Base-by-base conservation (phyloP, 2,113 vertebrate genomes). In the Emydura subglobosa region DNA sequence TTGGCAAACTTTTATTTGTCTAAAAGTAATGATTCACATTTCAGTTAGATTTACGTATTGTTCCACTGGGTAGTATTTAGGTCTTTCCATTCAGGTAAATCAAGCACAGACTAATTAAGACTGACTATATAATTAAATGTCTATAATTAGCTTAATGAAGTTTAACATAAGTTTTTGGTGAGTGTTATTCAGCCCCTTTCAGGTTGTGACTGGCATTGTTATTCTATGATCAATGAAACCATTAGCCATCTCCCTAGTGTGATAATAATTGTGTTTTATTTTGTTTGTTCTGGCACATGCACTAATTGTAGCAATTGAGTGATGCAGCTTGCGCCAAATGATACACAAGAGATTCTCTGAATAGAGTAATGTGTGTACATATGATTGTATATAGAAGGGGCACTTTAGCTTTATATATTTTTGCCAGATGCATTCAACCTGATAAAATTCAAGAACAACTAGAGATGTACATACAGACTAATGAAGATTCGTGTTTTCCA, bases 241-340 rank as follows among this genome's bases (percentile, higher is more conserved):
- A 59, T 82, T 44, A 91, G 87, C 83, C 54, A 88, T 86, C 53
- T 95, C 31, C 88, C 92, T 82, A 78, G 59, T 3, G n/a, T 39
- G 42, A 87, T 50, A 86, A 2, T 94, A 68, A 94, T 94, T 97
- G 79, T 95, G 81, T 51, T 24, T 59, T 74, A 25, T 57, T 96
- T 92, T 92, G 83, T 87, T 93, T 92, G 54, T 86, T 89, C 87
- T 94, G 87, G 82, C 90, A 78, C 44, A 19, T 78, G 61, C 74
- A 14, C n/a, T 95, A 79, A 92, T 81, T 90, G 85, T 53, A 91
- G 83, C 14, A 94, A 90, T 68, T 80, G 88, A 90, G 61, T 22
- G 11, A 16, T 42, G 47, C 29, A 55, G 49, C 59, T 51, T 1
- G 6, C 90, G 93, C 92, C 90, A 93, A 91, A 53, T 2, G 85